A percentile compares a stretch with the other conserved stretches of the same genome.
phyloP scores from a whole-genome alignment of 2,888 invertebrate species.

The Bhutanitis thaidina region DNA sequence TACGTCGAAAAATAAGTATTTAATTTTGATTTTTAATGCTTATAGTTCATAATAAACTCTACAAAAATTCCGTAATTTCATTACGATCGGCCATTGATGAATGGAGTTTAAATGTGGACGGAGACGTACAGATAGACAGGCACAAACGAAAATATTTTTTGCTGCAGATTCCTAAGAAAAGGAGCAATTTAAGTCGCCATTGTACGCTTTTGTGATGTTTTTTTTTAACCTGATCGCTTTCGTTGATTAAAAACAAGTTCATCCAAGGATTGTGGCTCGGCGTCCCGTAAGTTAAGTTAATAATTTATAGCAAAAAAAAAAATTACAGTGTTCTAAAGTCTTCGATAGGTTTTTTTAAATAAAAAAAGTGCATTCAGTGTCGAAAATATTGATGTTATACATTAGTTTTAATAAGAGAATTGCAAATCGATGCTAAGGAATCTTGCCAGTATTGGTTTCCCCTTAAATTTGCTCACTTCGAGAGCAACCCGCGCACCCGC shows the following conservation, averaged over 20 bases:
- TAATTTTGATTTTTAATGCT: too few species aligned
- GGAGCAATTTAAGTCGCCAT: slow-evolving; percentile 11
- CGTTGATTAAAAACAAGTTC: slow-evolving; percentile 19
- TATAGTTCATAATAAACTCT: too few species aligned
- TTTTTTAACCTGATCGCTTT: slow-evolving; percentile 13
- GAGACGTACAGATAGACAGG: neutral
- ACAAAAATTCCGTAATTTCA: too few species aligned
- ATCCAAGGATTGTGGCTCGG: neutral
- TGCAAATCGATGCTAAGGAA: too few species aligned
- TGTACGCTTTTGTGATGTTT: slow-evolving; percentile 1
- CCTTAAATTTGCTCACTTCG: neutral
- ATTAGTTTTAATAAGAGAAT: neutral
- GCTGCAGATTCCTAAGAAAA: slow-evolving; percentile 2
- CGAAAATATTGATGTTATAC: neutral
- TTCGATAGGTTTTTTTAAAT: too few species aligned
- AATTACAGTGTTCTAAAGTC: too few species aligned
- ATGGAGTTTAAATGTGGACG: too few species aligned
- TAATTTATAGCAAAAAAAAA: neutral
- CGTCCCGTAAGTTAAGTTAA: neutral
- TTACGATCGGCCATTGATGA: too few species aligned
- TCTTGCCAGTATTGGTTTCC: neutral
- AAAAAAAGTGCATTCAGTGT: neutral
- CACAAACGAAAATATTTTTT: slow-evolving; percentile 5
- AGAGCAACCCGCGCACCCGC: neutral
- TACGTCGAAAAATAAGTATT: too few species aligned